phyloP scores from a whole-genome alignment of 2,797 vertebrate species.

The Cottoperca gobio region DNA sequence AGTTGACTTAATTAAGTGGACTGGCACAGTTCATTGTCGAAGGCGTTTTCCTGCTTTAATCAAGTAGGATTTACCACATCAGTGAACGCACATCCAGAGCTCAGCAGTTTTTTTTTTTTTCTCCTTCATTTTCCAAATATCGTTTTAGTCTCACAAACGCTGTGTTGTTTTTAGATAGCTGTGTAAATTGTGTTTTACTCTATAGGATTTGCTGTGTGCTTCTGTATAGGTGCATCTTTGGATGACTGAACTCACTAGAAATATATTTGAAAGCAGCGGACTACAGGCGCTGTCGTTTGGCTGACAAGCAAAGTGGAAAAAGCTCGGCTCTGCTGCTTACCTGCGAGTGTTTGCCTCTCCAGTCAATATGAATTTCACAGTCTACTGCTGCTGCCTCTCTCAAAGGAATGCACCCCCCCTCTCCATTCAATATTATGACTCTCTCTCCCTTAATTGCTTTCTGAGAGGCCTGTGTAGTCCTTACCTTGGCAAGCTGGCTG shows the following conservation, averaged over 20 bases:
- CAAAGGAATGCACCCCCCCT: constrained; percentile 74
- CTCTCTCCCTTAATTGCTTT: constrained; percentile 84
- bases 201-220: constrained; percentile 30
- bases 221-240: constrained; percentile 49
- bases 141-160: constrained; percentile 34
- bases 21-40: constrained; percentile 77
- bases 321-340: constrained; percentile 74
- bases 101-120: constrained; percentile 61
- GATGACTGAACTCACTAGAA: constrained; percentile 54
- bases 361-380: constrained; percentile 85
- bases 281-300: constrained; percentile 46
- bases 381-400: constrained; percentile 80
- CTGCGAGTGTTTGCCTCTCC: constrained; percentile 79
- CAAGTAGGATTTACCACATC: constrained; percentile 85
- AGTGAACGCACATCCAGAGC: constrained; percentile 70
- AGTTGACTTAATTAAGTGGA: constrained; percentile 85
- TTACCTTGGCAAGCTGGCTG: constrained; percentile 73
- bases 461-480: constrained; percentile 78
- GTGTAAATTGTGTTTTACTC: constrained; percentile 25
- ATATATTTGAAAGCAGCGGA: constrained; percentile 47
- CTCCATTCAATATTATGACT: constrained; percentile 82
- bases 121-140: constrained; percentile 54
- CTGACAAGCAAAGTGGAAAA: constrained; percentile 66
- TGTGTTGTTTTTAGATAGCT: constrained; percentile 42
- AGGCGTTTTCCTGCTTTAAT: constrained; percentile 82